Percentiles rank a stretch among this genome's conserved stretches.
Evolutionary conservation across 2,797 vertebrate genomes (phyloP).

Genomic region (Melanogrammus aeglefinus): DNA sequence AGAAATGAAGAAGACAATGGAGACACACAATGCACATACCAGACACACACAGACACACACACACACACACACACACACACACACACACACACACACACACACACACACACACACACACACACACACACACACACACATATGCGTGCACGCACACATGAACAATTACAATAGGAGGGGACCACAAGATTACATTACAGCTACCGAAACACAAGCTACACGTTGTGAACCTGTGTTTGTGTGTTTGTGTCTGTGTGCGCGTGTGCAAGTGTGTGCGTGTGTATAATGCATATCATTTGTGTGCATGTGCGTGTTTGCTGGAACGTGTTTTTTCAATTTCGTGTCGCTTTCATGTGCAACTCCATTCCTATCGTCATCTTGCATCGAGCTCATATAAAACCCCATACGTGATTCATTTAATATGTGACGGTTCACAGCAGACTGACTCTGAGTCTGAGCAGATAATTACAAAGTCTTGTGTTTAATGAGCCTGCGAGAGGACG

Average conservation of each 20-base stretch:
- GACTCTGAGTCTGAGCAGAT: not conserved
- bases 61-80: not conserved
- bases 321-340: not conserved
- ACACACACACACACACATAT: not conserved
- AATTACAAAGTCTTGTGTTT: not conserved
- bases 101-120: not conserved
- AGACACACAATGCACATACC: not conserved
- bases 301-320: not conserved
- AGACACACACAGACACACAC: not conserved
- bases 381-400: no score
- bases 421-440: not conserved
- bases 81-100: constrained; percentile 4
- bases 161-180: not conserved
- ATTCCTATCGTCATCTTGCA: no score
- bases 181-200: not conserved
- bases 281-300: not conserved
- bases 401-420: no score
- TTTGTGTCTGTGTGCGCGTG: not conserved
- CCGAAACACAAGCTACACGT: not conserved
- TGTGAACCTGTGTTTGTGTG: not conserved
- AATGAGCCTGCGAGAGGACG: not conserved
- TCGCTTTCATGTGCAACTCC: not conserved
- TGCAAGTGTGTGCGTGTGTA: not conserved
- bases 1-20: not conserved
- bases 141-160: not conserved